These are phyloP conservation scores for Apamea monoglypha DNA, from an alignment of 2,888 invertebrate genomes.

Conservation along the genomic window DNA sequence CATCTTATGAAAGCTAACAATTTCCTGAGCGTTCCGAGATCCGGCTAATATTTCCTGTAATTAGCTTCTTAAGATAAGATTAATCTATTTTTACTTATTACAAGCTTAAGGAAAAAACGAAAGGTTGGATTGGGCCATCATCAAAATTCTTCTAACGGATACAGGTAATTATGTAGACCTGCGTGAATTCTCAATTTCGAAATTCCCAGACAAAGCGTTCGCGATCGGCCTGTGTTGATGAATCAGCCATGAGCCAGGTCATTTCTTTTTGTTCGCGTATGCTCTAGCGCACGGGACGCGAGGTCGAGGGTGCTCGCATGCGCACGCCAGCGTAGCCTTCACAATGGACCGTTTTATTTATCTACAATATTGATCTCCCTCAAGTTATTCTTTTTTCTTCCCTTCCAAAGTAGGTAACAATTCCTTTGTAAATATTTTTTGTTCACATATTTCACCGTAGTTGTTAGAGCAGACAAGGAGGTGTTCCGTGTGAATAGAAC, in stretches of 20 bases:
- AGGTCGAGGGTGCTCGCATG: conserved; percentile 63
- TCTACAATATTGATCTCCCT: conserved; percentile 85
- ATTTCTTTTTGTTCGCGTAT: conserved; percentile 55
- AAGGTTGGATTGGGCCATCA: conserved; percentile 15
- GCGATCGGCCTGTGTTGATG: conserved; percentile 60
- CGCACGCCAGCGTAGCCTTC: conserved; percentile 72
- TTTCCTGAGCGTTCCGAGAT: conserved; percentile 38
- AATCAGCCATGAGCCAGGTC: conserved; percentile 62
- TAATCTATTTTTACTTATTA: conserved; percentile 3
- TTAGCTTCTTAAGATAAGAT: conserved; percentile 7
- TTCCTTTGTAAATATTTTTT: conserved; percentile 85
- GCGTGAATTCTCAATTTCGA: conserved; percentile 56
- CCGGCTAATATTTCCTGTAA: conserved; percentile 37
- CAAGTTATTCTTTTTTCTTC: conserved; percentile 77
- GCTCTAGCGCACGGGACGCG: conserved; percentile 51
- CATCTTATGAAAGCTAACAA: conserved; percentile 48
- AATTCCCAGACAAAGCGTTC: conserved; percentile 64
- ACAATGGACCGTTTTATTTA: conserved; percentile 85
- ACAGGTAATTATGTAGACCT: conserved; percentile 50
- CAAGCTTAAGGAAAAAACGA: conserved; percentile 14
- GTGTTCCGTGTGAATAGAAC: conserved; percentile 79
- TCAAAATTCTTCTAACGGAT: conserved; percentile 52
- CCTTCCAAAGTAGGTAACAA: conserved; percentile 80
- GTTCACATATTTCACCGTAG: conserved; percentile 84
- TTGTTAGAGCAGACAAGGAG: conserved; percentile 80